Evolutionary conservation across 2,888 invertebrate genomes (phyloP).

Genomic region (Unio pictorum): DNA sequence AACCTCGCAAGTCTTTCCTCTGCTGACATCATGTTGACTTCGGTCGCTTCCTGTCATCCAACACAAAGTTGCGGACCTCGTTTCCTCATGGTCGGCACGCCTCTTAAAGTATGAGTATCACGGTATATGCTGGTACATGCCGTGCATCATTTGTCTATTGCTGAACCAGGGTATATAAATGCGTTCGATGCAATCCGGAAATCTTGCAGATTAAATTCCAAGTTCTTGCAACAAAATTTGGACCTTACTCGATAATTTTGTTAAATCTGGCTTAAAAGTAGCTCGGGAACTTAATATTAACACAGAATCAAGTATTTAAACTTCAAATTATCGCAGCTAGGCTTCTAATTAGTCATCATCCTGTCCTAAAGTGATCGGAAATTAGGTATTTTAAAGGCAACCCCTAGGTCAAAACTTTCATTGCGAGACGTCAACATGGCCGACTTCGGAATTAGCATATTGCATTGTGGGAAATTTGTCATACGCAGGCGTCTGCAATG

Average conservation of each 20-base stretch:
- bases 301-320: background rate
- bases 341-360: too few species aligned
- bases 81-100: slow-evolving; percentile 15
- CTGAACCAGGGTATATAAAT: too few species aligned
- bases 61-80: slow-evolving; percentile 11
- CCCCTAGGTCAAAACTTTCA: slow-evolving; percentile 11
- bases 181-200: too few species aligned
- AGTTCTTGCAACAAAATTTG: background rate
- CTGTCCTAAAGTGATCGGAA: too few species aligned
- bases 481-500: slow-evolving; percentile 22
- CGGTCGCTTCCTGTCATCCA: slow-evolving; percentile 16
- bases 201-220: too few species aligned
- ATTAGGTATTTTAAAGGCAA: slow-evolving; percentile 12
- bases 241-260: slow-evolving; percentile 1
- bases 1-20: slow-evolving; percentile 87
- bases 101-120: background rate
- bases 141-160: background rate
- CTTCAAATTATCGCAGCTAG: background rate
- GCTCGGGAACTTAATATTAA: too few species aligned
- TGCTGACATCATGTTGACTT: slow-evolving; percentile 43
- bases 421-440: slow-evolving; percentile 43
- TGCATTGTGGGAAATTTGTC: slow-evolving; percentile 43
- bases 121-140: background rate
- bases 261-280: too few species aligned
- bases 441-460: slow-evolving; percentile 27